Percentiles rank a stretch among this genome's conserved stretches.
Evolutionary conservation across 2,797 vertebrate genomes (phyloP).

Genomic region (Anguilla obscura): DNA sequence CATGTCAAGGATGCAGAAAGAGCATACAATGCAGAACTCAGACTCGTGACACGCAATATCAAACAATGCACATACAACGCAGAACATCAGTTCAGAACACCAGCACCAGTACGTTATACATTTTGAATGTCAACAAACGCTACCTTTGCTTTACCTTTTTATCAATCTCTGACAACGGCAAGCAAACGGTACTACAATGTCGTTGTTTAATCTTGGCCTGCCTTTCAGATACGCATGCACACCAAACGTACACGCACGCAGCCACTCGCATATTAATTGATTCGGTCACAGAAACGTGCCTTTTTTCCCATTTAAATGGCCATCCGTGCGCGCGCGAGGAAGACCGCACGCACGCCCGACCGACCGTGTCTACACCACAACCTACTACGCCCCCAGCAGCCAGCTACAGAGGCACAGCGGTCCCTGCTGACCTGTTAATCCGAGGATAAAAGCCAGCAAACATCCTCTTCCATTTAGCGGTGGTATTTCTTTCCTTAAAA

Average conservation of each 20-base stretch:
- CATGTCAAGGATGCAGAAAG: neutral
- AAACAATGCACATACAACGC: neutral
- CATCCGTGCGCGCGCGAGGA: neutral
- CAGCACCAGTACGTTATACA: neutral
- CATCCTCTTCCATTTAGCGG: neutral
- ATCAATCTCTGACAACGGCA: neutral
- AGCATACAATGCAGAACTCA: neutral
- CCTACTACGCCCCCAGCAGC: neutral
- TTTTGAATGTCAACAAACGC: neutral
- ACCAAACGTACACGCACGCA: conserved; percentile 6
- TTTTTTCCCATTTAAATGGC: neutral
- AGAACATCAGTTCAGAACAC: neutral
- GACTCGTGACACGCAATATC: neutral
- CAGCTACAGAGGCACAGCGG: conserved; percentile 4
- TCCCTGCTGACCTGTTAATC: conserved; percentile 36
- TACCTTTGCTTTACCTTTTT: too few relatives aligned
- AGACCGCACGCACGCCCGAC: neutral
- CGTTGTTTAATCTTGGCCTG: neutral
- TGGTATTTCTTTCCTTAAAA: neutral
- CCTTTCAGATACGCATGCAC: neutral
- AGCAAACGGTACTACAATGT: neutral
- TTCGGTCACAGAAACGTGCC: neutral
- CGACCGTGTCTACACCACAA: neutral
- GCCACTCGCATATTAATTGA: neutral
- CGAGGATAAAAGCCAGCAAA: conserved; percentile 32